Evolutionary conservation across 2,113 vertebrate genomes (phyloP).

Genomic region (Mola mola): DNA sequence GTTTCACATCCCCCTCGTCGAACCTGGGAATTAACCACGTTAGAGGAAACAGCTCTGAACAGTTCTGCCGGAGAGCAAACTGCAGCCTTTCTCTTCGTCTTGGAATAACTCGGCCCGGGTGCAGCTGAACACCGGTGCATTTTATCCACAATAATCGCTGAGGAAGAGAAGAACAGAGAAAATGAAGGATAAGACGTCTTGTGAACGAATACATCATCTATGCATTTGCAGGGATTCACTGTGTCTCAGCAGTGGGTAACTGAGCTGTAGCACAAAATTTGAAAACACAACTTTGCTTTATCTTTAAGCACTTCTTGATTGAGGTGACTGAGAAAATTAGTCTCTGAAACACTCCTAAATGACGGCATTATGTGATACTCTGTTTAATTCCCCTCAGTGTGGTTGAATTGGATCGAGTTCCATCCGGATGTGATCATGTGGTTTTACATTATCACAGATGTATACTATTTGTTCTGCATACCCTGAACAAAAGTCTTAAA

Average conservation of each 20-base stretch:
- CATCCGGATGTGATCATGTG: conserved; percentile 22
- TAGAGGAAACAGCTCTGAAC: conserved; percentile 9
- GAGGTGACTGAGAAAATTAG: too few species aligned
- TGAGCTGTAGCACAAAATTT: too few species aligned
- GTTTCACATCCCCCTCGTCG: conserved; percentile 31
- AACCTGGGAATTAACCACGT: conserved; percentile 1
- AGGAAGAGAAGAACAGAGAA: neutral
- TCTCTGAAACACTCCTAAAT: neutral
- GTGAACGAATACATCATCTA: too few species aligned
- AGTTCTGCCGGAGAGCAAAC: neutral
- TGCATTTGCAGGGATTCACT: neutral
- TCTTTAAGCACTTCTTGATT: too few species aligned
- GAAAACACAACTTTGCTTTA: too few species aligned
- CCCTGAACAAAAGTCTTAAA: conserved; percentile 17
- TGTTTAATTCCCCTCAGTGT: neutral
- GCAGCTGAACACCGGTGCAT: neutral
- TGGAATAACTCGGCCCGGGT: too few species aligned
- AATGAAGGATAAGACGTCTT: too few species aligned
- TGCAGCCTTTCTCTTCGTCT: neutral
- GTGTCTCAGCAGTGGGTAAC: too few species aligned
- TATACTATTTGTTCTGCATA: conserved; percentile 12
- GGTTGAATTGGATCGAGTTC: neutral
- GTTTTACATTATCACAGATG: conserved; percentile 2
- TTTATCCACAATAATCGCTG: conserved; percentile 7
- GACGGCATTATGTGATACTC: neutral